Base-by-base conservation (phyloP, 1,140 invertebrate genomes). In the Maconellicoccus hirsutus region DNA sequence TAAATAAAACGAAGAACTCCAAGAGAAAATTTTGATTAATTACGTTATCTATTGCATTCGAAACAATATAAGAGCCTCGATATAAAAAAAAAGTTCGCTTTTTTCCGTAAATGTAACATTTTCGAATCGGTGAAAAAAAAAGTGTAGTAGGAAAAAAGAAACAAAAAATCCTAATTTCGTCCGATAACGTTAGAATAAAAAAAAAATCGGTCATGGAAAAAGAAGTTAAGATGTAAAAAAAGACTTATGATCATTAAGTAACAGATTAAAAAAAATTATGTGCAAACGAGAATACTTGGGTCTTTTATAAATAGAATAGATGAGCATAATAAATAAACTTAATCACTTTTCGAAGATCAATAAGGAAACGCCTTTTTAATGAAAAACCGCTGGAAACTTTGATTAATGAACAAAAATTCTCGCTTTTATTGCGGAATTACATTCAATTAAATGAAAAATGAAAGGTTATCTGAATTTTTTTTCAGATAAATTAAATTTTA, bases 361-460 rank as follows among this genome's bases (percentile, higher is more conserved):
- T 66, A 66, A 66, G 61, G 61, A 66, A 66, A 66, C 61, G 61
- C 61, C 61, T 66, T 66, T 66, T 66, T 66, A 23, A 66, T 66
- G 21, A 66, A 66, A 66, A 66, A 66, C 21, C 25, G 61, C 61
- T 66, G 22, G 10, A 66, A 66, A 66, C 61, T 66, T 66, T 66
- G 61, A 66, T 66, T 66, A 66, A 66, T 66, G 61, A 66, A 66
- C 61, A 26, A 66, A 66, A 66, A 66, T 66, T 66, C 16, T 66
- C 19, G 61, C 61, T 66, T 25, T 66, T 66, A 66, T 25, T 66
- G 61, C 25, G 61, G 25, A 66, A 66, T 66, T 66, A 66, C 61
- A 22, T 66, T 66, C 61, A 66, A 66, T 66, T 66, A 25, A 26
- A 66, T 66, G 61, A 66, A 66, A 66, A 66, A 66, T 66, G 61